Base-by-base conservation (phyloP, 2,113 vertebrate genomes). In the Psilopogon haemacephalus region DNA sequence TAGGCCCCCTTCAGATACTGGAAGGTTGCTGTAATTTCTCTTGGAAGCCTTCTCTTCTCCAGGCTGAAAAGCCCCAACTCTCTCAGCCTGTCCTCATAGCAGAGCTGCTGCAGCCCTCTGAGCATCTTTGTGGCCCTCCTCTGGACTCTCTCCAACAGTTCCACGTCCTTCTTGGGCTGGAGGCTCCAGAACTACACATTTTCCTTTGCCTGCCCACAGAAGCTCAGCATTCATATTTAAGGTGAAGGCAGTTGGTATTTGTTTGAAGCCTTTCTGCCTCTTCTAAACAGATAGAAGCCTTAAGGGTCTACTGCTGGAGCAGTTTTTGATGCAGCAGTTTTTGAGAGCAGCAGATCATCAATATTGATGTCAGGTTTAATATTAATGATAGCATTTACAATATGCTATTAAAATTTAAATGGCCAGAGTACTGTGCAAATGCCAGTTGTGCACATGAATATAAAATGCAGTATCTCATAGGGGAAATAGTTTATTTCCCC, bases 361-460 rank as follows among this genome's bases (percentile, higher is more conserved):
- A 80, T 80, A 89, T 78, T 91, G 91, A 93, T 50, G 37, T 6
- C 18, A 67, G n/a, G 10, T 68, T 95, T 74, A 95, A 68, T 88
- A 94, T 86, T 94, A 93, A 94, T 58, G 42, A 84, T 42, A 73
- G 13, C 20, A 71, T 60, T 86, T 90, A 91, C 35, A 88, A 69
- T 76, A 50, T 77, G 21, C 11, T 62, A 75, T 79, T 82, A 88
- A 94, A 90, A 79, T 64, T 68, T 48, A 82, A 91, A 86, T 79
- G 13, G 79, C 67, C 11, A 58, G 38, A 79, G 18, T 56, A 48
- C n/a, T 88, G 18, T 71, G 55, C 30, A 91, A 86, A 95, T 67
- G 70, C 12, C 55, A 56, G 42, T 82, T 80, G 50, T 58, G 30
- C 38, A 88, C 15, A 79, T 58, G 26, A 76, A 73, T 88, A 79